phyloP scores from a whole-genome alignment of 2,888 invertebrate genomes.

The Vesta saturnalis region DNA sequence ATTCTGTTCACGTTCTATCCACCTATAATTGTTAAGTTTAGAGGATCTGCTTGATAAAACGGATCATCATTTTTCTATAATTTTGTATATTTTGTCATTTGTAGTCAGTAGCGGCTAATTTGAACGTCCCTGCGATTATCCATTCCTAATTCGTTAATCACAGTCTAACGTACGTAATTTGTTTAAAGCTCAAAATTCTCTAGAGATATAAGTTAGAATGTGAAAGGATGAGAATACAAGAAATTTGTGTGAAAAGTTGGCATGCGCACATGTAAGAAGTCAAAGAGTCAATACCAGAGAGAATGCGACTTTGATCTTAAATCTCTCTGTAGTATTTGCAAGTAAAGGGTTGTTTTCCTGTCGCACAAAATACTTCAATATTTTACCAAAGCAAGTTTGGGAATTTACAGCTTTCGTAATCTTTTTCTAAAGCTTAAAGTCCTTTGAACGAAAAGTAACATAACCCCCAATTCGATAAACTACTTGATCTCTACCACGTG shows the following conservation, averaged over 20 bases:
- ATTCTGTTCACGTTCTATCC: background rate
- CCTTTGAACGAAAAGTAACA: constrained; percentile 34
- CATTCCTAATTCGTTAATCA: constrained; percentile 12
- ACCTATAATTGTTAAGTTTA: background rate
- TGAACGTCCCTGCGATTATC: too few species aligned
- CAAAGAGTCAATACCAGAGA: constrained; percentile 27
- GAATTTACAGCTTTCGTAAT: constrained; percentile 40
- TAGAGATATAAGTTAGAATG: constrained; percentile 29
- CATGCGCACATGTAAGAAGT: constrained; percentile 28
- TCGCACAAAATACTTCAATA: constrained; percentile 22
- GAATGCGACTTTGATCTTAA: constrained; percentile 30
- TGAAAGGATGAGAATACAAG: constrained; percentile 21
- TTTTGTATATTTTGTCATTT: too few species aligned
- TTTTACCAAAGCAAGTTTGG: constrained; percentile 32
- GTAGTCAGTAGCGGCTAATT: too few species aligned
- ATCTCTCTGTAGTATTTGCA: constrained; percentile 6
- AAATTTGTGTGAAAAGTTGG: constrained; percentile 29
- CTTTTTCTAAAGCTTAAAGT: constrained; percentile 42
- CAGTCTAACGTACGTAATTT: constrained; percentile 25
- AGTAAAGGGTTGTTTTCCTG: constrained; percentile 29
- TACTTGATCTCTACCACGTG: constrained; percentile 43
- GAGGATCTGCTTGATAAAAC: too few species aligned
- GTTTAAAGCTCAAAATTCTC: constrained; percentile 9
- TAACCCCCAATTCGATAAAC: constrained; percentile 40
- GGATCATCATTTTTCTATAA: too few species aligned